phyloP scores from a whole-genome alignment of 2,888 invertebrate genomes.

The Andrena camellia region DNA sequence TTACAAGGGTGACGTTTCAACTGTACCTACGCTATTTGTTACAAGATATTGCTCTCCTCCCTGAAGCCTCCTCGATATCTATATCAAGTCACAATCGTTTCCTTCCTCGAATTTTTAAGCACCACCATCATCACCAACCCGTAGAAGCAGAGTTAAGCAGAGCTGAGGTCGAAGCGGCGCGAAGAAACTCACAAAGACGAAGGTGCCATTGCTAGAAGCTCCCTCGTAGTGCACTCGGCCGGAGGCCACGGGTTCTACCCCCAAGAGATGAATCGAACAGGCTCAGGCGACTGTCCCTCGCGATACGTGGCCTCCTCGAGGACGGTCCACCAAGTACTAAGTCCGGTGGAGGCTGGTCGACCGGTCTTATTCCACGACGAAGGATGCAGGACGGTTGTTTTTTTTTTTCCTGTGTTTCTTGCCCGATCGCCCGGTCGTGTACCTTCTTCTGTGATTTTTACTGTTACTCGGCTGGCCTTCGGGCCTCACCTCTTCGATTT shows the following conservation, averaged over 20 bases:
- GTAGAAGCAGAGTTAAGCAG: background rate
- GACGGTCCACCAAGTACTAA: constrained; percentile 79
- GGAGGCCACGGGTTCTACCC: constrained; percentile 12
- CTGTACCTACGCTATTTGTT: too few species aligned
- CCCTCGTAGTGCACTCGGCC: background rate
- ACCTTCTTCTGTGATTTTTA: constrained; percentile 74
- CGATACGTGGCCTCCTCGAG: constrained; percentile 68
- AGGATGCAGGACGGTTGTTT: constrained; percentile 64
- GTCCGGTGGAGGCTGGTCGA: constrained; percentile 72
- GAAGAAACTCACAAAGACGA: constrained; percentile 41
- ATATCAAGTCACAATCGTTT: too few species aligned
- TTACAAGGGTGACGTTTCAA: too few species aligned
- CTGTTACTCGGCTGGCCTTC: constrained; percentile 70
- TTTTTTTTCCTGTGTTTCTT: constrained; percentile 57
- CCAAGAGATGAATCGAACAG: background rate
- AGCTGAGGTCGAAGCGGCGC: background rate
- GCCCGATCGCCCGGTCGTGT: constrained; percentile 53
- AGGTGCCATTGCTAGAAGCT: constrained; percentile 21
- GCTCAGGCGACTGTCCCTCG: constrained; percentile 12
- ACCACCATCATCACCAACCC: background rate
- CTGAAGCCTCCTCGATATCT: too few species aligned
- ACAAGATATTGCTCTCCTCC: too few species aligned
- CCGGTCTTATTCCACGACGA: constrained; percentile 76
- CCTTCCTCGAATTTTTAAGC: background rate
- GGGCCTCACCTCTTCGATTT: constrained; percentile 58